Conservation (phyloP, 2,113 vertebrate genomes). For the Cephalopterus ornatus region DNA sequence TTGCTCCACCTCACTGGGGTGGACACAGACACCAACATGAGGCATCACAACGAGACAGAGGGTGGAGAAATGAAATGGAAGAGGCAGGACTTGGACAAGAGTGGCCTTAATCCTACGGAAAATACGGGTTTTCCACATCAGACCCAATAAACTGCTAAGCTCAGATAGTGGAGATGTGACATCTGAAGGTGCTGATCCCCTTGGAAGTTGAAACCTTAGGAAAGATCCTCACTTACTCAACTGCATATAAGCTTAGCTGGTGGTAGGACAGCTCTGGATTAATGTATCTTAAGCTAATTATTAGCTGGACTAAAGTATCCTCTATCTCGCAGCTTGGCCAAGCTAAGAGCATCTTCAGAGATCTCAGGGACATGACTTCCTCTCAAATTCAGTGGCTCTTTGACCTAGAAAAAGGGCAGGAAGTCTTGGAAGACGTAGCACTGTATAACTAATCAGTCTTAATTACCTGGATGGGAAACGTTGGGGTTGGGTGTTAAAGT, state of each 20-base stretch:
- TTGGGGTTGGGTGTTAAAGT: background rate
- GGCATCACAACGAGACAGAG: background rate
- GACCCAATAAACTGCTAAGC: background rate
- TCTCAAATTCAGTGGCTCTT: background rate
- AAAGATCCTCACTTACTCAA: background rate
- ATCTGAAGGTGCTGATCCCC: background rate
- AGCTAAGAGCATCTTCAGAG: background rate
- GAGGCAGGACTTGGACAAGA: background rate
- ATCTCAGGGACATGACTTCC: background rate
- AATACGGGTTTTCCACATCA: background rate
- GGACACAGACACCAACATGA: background rate
- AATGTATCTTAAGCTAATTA: background rate
- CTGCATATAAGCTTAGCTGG: background rate
- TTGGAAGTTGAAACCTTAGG: background rate
- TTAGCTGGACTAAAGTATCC: background rate
- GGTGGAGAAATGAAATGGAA: background rate
- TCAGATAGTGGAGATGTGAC: background rate
- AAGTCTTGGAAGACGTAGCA: background rate
- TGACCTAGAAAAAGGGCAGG: background rate
- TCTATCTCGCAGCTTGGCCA: background rate
- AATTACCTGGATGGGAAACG: background rate
- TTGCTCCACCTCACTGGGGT: background rate
- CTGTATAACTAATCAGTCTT: background rate
- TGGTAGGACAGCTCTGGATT: background rate
- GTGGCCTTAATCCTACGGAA: background rate